phyloP scores from a whole-genome alignment of 1,140 invertebrate species.

The Drosophila sturtevanti region DNA sequence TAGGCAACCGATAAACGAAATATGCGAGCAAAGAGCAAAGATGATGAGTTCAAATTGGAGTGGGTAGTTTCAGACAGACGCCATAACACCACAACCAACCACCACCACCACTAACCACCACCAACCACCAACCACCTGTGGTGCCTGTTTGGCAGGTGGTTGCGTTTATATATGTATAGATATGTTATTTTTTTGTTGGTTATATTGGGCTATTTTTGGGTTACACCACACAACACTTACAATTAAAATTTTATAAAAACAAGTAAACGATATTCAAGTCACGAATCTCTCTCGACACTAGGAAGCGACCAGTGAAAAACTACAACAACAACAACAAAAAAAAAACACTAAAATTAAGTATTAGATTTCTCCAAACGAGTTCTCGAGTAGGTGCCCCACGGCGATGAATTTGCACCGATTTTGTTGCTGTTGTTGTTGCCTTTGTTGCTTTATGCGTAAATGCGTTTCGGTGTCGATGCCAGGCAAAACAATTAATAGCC shows the following conservation, averaged over 20 bases:
- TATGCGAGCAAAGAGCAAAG: not conserved
- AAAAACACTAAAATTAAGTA: slow-evolving; percentile 26
- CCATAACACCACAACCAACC: not conserved
- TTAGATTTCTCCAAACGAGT: slow-evolving; percentile 73
- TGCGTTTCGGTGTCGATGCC: slow-evolving; percentile 17
- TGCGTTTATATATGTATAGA: slow-evolving; percentile 12
- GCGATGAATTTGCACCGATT: slow-evolving; percentile 6
- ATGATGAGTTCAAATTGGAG: slow-evolving; percentile 48
- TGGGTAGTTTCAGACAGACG: slow-evolving; percentile 4
- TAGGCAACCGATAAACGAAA: not conserved
- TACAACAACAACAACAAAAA: too few species aligned
- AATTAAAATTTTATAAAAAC: slow-evolving; percentile 68
- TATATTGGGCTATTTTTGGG: too few species aligned
- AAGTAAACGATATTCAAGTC: slow-evolving; percentile 50
- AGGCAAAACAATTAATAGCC: slow-evolving; percentile 74
- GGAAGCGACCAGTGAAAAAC: slow-evolving; percentile 68
- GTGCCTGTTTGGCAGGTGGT: slow-evolving; percentile 65
- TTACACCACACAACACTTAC: slow-evolving; percentile 41
- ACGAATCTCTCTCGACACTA: slow-evolving; percentile 38
- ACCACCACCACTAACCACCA: not conserved
- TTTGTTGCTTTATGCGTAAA: slow-evolving; percentile 60
- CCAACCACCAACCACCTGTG: slow-evolving; percentile 36
- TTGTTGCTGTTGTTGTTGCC: slow-evolving; percentile 26
- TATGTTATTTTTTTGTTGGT: too few species aligned
- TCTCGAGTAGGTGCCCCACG: slow-evolving; percentile 20